Evolutionary conservation across 2,113 vertebrate genomes (phyloP), one percentile per base, ranked within the genome.

Genomic region (Toxotes chatareus): DNA sequence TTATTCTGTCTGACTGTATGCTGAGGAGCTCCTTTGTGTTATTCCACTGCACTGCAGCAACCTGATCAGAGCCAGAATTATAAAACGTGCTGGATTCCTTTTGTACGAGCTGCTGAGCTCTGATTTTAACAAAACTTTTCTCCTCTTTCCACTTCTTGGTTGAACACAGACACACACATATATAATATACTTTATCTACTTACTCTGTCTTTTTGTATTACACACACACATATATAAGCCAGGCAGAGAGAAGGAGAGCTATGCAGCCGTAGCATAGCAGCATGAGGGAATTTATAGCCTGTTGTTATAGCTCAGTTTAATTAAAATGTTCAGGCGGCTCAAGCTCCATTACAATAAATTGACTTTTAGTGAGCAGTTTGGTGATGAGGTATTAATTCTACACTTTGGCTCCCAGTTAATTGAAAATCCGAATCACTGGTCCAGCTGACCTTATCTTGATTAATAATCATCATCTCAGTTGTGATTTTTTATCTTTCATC

Each of bases 281-380:
- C 80, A 85, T 34, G 62, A 64, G 68, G 57, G 83, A 75, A 92
- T 95, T 95, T 93, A 86, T 81, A 62, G 82, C 89, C 93, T 86
- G 72, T 88, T 92, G 83, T 94, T 90, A 84, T 79, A 62, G 93
- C 83, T 86, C 76, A 83, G 67, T 93, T 95, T 94, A 94, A 96
- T 96, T 95, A 95, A 95, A 96, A 93, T 92, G 87, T 83, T 90
- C 93, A 23, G 72, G 91, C 89, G 88, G 64, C 85, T 83, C 71
- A 86, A 79, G 87, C 44, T 19, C 79, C 86, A 88, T 95, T 94
- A 95, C 91, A 94, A 93, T 93, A 90, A 93, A 96, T 94, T 93
- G 93, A 82, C 84, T 93, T 94, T 85, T 72, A 75, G 66, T 75
- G 86, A 89, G 85, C 78, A 82, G 69, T 87, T 79, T 85, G 88